phyloP scores from a whole-genome alignment of 1,140 invertebrate genomes.

The Aphaenogaster ashmeadi region DNA sequence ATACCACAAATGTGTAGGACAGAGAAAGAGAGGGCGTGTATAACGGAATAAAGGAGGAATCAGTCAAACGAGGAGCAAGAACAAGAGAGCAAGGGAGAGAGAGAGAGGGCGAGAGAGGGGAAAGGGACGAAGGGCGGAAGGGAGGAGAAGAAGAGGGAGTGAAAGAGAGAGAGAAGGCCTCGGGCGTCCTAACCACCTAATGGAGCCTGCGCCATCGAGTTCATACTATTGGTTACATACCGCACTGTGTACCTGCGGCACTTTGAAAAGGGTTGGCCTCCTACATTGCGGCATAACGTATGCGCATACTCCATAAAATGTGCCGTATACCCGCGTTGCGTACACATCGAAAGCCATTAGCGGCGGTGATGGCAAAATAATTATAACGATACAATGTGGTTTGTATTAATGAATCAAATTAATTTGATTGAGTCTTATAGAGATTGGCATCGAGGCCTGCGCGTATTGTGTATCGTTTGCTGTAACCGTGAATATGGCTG shows the following conservation, averaged over 20 bases:
- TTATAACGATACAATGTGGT: constrained; percentile 60
- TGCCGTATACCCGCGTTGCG: constrained; percentile 32
- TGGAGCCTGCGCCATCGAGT: constrained; percentile 68
- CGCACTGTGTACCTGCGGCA: constrained; percentile 47
- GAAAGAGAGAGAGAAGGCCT: constrained; percentile 51
- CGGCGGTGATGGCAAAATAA: constrained; percentile 59
- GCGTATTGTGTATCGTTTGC: constrained; percentile 1
- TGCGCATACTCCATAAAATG: constrained; percentile 64
- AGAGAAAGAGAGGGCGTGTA: constrained; percentile 29
- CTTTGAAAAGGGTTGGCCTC: constrained; percentile 65
- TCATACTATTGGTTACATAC: constrained; percentile 61
- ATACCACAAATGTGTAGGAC: constrained; percentile 53
- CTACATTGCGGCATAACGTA: constrained; percentile 63
- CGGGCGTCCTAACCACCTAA: constrained; percentile 65
- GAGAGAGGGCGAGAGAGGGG: constrained; percentile 16
- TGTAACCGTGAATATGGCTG: constrained; percentile 6
- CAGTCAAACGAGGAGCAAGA: constrained; percentile 24
- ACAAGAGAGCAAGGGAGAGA: background rate
- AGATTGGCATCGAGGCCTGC: constrained; percentile 28
- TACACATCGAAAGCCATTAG: constrained; percentile 59
- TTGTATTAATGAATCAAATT: constrained; percentile 60
- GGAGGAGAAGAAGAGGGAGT: background rate
- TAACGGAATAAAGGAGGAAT: constrained; percentile 50
- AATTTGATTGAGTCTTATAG: constrained; percentile 62
- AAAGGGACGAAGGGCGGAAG: background rate